A percentile compares a stretch with the other conserved stretches of the same genome.
Conservation (phyloP, 2,797 vertebrate genomes). For the Onychomys arenicola region DNA sequence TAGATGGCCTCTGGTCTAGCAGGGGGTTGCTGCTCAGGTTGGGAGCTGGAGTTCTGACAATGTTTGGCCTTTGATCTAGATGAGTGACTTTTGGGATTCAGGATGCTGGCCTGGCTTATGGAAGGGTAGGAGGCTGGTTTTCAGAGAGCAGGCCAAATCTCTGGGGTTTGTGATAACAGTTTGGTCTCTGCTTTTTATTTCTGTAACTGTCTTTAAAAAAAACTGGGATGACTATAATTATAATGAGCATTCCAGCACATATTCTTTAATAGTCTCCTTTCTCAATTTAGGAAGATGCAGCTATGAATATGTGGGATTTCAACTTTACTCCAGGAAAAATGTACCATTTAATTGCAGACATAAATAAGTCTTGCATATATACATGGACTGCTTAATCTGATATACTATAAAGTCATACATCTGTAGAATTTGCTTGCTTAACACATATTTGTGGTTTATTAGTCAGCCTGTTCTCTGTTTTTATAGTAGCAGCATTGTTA, state of each 20-base stretch:
- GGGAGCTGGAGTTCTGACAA: too few species aligned
- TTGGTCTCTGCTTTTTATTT: background rate
- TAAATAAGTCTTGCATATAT: slow-evolving; percentile 38
- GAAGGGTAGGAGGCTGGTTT: too few species aligned
- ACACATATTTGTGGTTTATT: slow-evolving; percentile 16
- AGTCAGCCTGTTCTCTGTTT: slow-evolving; percentile 58
- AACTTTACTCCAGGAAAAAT: background rate
- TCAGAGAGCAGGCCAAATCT: too few species aligned
- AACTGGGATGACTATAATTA: background rate
- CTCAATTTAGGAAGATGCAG: background rate
- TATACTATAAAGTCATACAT: slow-evolving; percentile 23
- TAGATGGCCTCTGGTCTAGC: too few species aligned
- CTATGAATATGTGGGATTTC: background rate
- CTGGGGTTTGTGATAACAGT: too few species aligned
- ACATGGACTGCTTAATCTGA: background rate
- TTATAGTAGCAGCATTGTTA: slow-evolving; percentile 46
- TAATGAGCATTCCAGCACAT: background rate
- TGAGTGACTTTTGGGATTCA: too few species aligned
- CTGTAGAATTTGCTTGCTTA: slow-evolving; percentile 63
- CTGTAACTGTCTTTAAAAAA: background rate
- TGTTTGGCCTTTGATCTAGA: too few species aligned
- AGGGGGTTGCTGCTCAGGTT: too few species aligned
- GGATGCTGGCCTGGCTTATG: too few species aligned
- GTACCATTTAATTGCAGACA: background rate
- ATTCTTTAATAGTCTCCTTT: background rate